Base-by-base conservation (phyloP, 1,140 invertebrate species). In the Schlechtendalia chinensis region DNA sequence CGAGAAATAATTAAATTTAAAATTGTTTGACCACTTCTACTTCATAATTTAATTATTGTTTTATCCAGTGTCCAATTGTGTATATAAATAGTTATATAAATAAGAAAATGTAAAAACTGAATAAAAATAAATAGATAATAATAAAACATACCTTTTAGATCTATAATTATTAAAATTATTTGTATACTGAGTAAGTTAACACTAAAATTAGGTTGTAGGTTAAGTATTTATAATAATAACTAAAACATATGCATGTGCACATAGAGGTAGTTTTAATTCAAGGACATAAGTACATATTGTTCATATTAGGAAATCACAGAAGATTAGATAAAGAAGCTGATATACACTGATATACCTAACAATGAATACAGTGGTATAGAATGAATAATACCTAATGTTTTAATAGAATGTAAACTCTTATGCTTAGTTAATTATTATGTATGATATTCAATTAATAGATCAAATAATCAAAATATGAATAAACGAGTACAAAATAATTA, bases 161-260 rank as follows among this genome's bases (percentile, higher is more conserved):
- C 32, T 39, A 39, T 3, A 39, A 39, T 12, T 50, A 50, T 50
- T 50, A 14, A 12, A 50, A 39, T 45, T 39, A 39, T 12, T 67
- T 45, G 32, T 3, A 39, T 39, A n/a, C 2, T 11, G 5, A 19
- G 12, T 39, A 45, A n/a, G 1, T 39, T 10, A 65, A 65, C 4
- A 3, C 5, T 45, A 65, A 1, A 39, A 65, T 45, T 22, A 65
- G 32, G 17, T 22, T 14, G 32, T 39, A 45, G 39, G 11, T 45
- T 39, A 39, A 65, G 1, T 65, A 47, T 8, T 5, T 24, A 14
- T 22, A 63, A 19, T 47, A 69, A 47, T 69, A 69, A 39, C 11
- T 69, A 69, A 69, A 50, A 69, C 45, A n/a, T 69, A 69, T 69
- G 22, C 67, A 69, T 14, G 22, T 69, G 22, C 45, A 69, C 45